Base-by-base conservation (phyloP, 2,888 invertebrate species). In the Pantelozetes paolii region DNA sequence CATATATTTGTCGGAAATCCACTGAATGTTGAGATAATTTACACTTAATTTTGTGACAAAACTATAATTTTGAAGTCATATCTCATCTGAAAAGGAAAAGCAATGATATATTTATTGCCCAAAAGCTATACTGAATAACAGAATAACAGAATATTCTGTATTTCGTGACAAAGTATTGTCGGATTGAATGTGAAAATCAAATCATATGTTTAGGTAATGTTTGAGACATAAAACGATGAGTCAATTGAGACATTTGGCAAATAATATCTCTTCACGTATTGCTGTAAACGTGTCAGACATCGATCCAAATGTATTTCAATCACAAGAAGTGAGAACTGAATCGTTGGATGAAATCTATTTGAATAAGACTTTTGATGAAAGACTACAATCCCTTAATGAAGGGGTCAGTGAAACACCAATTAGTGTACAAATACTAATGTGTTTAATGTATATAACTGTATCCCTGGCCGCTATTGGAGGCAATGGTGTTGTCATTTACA, bases 401-500 rank as follows among this genome's bases (percentile, higher is more conserved):
- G 36, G 5, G 36, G 36, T 36, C 6, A 50, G 50, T 50, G 50
- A 20, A 3, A 50, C 50, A 8, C 50, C 50, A 8, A 5, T 50
- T 23, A 23, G 50, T 20, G 50, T 50, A 2, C 50, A 50, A 15
- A 50, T 50, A n/a, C 23, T 50, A 20, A 82, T 84, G 77, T 82
- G 82, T 76, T 77, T 82, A 40, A 80, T 84, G 79, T 85, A 85
- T 79, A 80, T 82, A 26, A 78, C 81, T 6, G 81, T 84, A 15
- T 82, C 83, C 23, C 78, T 83, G 8, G 78, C 83, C 1, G 83
- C 84, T 0, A 79, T 85, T 1, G 81, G 82, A 1, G 84, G 84
- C 1, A 82, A 86, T 82, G 78, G 83, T 81, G 72, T 86, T 69
- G 92, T 95, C 28, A 92, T 92, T 82, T 93, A 90, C 82, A 90